Percentiles rank a stretch among this genome's conserved stretches.
phyloP scores from a whole-genome alignment of 1,140 invertebrate genomes.

The Drusus annulatus region DNA sequence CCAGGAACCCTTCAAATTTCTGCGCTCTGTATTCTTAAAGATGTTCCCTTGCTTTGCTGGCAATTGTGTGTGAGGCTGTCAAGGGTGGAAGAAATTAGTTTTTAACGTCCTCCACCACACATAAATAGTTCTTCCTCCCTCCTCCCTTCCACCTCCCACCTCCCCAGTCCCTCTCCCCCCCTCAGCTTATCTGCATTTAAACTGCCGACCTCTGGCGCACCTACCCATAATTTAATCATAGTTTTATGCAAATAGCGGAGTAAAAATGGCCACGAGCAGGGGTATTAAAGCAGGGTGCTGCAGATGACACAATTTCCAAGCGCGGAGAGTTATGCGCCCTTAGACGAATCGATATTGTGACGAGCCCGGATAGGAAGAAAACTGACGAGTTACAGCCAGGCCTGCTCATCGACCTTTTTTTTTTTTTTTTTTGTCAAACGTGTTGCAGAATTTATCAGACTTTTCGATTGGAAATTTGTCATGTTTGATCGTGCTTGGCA shows the following conservation, averaged over 20 bases:
- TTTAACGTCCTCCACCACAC: neutral
- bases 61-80: constrained; percentile 8
- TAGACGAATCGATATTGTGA: constrained; percentile 35
- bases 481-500: too few relatives aligned
- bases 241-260: constrained; percentile 57
- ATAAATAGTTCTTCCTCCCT: constrained; percentile 14
- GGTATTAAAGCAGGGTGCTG: constrained; percentile 32
- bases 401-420: too few relatives aligned
- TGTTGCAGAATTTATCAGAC: too few relatives aligned
- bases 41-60: neutral
- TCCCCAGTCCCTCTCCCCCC: neutral
- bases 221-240: constrained; percentile 59
- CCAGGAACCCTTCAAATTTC: too few relatives aligned
- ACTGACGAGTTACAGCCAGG: too few relatives aligned
- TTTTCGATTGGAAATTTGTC: too few relatives aligned
- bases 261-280: constrained; percentile 53
- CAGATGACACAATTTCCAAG: constrained; percentile 45
- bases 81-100: constrained; percentile 36
- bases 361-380: too few relatives aligned
- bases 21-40: too few relatives aligned
- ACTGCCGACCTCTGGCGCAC: constrained; percentile 51
- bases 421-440: too few relatives aligned
- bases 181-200: constrained; percentile 57
- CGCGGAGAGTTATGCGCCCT: constrained; percentile 40
- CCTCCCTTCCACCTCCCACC: neutral